Conservation (phyloP, 2,888 invertebrate species). For the Drosophila gaucha region DNA sequence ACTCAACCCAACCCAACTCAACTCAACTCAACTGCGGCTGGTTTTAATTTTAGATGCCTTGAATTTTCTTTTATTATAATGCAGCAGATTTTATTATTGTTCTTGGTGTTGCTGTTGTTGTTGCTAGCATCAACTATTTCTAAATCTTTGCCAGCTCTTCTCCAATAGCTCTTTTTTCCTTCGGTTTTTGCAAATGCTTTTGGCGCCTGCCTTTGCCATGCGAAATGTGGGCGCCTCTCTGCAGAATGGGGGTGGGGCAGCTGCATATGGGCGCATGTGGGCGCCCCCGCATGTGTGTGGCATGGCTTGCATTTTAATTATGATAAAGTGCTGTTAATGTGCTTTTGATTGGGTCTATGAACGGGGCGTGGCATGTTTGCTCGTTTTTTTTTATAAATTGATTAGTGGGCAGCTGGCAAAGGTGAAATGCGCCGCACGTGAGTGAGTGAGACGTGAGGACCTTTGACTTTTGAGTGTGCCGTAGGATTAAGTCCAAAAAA, state of each 20-base stretch:
- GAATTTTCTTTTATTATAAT: conserved; percentile 31
- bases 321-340: conserved; percentile 52
- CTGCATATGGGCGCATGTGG: conserved; percentile 2
- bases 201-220: conserved; percentile 32
- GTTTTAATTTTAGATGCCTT: conserved; percentile 35
- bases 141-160: conserved; percentile 28
- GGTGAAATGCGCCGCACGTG: conserved; percentile 5
- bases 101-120: conserved; percentile 8
- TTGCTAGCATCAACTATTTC: conserved; percentile 31
- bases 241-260: not conserved
- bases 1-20: conserved; percentile 15
- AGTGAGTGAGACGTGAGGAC: not conserved
- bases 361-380: not conserved
- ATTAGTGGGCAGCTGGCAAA: conserved; percentile 16
- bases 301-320: conserved; percentile 51
- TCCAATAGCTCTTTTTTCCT: conserved; percentile 6
- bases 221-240: conserved; percentile 31
- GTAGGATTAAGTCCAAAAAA: no score
- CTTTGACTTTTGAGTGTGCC: no score
- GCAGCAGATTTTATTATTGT: conserved; percentile 24
- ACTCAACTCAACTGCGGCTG: conserved; percentile 26
- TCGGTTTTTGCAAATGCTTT: conserved; percentile 28
- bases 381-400: conserved; percentile 1
- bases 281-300: conserved; percentile 1
- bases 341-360: conserved; percentile 34